Conservation (phyloP, 2,797 vertebrate species). For the Clarias platycephalus region DNA sequence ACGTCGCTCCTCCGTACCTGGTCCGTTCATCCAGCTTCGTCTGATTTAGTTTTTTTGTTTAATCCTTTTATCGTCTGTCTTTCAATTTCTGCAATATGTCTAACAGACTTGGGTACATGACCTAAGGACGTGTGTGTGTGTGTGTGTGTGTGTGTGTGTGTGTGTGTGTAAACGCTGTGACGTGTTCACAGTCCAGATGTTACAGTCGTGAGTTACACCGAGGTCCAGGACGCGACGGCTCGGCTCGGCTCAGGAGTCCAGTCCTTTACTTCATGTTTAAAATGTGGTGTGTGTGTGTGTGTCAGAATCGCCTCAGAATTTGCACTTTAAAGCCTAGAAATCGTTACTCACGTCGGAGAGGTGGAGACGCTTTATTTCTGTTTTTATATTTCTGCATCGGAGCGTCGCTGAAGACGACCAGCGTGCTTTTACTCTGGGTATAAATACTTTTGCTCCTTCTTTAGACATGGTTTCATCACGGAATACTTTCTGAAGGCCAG, state of each 20-base stretch:
- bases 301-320: conserved; percentile 73
- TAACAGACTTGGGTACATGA: not conserved
- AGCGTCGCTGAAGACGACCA: conserved; percentile 80
- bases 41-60: not conserved
- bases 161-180: not conserved
- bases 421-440: conserved; percentile 81
- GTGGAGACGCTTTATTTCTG: conserved; percentile 58
- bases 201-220: not conserved
- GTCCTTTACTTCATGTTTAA: not conserved
- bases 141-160: not conserved
- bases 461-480: conserved; percentile 72
- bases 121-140: not conserved
- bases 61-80: not conserved
- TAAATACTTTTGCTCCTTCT: conserved; percentile 78
- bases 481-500: conserved; percentile 52
- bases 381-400: conserved; percentile 65
- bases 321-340: conserved; percentile 83
- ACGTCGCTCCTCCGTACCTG: not conserved
- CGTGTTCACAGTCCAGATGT: conserved; percentile 4
- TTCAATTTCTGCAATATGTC: not conserved
- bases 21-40: not conserved
- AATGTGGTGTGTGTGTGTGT: not conserved
- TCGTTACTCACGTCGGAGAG: conserved; percentile 58
- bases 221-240: not conserved
- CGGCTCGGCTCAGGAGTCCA: conserved; percentile 2